Base-by-base conservation (phyloP, 2,888 invertebrate species). In the Chaetogeoica ovagalla region DNA sequence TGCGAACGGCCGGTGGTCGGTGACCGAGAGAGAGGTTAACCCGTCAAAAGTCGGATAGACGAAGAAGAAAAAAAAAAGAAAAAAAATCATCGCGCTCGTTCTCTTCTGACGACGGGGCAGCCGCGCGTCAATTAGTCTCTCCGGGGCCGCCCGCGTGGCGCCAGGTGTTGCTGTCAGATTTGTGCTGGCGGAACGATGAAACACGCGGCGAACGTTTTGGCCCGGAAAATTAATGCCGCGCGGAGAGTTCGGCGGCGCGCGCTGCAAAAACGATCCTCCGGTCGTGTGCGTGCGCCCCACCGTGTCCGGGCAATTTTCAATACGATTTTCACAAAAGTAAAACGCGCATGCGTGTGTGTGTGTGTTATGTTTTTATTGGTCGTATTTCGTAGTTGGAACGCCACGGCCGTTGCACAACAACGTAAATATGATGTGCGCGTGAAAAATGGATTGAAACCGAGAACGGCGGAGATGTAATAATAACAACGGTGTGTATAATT, bases 141-240 rank as follows among this genome's bases (percentile, higher is more conserved):
- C 21, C 43, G 37, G 59, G n/a, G n/a, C n/a, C n/a, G n/a, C n/a
- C 77, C n/a, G 39, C 60, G 37, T 39, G 69, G 60, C 48, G 77
- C 70, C 77, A 79, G 77, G 77, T 79, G 77, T 70, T 70, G 77
- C 62, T 79, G 77, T 79, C 77, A 70, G 77, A 79, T 79, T 70
- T 63, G 75, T 59, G 75, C 60, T 17, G 19, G 57, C 52, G 62
- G 43, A 63, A 79, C 70, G 77, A 79, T 70, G 77, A 62, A 79
- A 79, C 55, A 70, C 30, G 30, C 30, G 30, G 30, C 55, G 69
- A 77, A 77, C 52, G 77, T 69, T 77, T 69, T 69, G 77, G 69
- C 70, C 37, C 30, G 77, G 77, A 79, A 79, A 79, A 79, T 79
- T 79, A 79, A 79, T 79, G 55, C 70, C 77, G 55, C 17, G 37